A percentile compares a stretch with the other conserved stretches of the same genome.
phyloP scores from a whole-genome alignment of 2,113 vertebrate species.

The Oncorhynchus kisutch region DNA sequence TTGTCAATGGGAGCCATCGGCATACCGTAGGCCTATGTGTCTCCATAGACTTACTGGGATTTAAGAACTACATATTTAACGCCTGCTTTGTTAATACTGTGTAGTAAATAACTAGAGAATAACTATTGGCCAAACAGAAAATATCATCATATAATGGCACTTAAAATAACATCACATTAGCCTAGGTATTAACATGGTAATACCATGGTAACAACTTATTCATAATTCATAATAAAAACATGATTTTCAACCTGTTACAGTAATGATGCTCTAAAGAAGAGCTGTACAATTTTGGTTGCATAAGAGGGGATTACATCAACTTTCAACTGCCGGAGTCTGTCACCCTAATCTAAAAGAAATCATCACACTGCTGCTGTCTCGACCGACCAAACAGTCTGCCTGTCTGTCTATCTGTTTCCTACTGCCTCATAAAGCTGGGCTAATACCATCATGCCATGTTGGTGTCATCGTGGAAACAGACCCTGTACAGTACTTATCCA shows the following conservation, averaged over 20 bases:
- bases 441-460: constrained; percentile 26
- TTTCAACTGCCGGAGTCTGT: constrained; percentile 21
- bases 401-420: constrained; percentile 11
- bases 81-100: too few relatives aligned
- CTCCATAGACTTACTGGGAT: too few relatives aligned
- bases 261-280: constrained; percentile 21
- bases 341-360: constrained; percentile 34
- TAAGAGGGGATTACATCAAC: constrained; percentile 54
- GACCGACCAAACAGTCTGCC: not conserved
- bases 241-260: not conserved
- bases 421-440: constrained; percentile 17
- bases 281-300: constrained; percentile 38
- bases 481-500: constrained; percentile 2
- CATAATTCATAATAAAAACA: too few relatives aligned
- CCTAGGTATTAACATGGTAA: too few relatives aligned
- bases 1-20: not conserved
- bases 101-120: too few relatives aligned
- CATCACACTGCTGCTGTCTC: constrained; percentile 10
- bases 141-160: too few relatives aligned
- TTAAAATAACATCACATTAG: too few relatives aligned
- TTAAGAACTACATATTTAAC: too few relatives aligned
- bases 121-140: too few relatives aligned
- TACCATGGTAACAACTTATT: too few relatives aligned
- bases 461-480: constrained; percentile 26
- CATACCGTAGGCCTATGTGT: too few relatives aligned